Conservation (phyloP, 2,888 invertebrate species). For the Drosophila setosimentum region DNA sequence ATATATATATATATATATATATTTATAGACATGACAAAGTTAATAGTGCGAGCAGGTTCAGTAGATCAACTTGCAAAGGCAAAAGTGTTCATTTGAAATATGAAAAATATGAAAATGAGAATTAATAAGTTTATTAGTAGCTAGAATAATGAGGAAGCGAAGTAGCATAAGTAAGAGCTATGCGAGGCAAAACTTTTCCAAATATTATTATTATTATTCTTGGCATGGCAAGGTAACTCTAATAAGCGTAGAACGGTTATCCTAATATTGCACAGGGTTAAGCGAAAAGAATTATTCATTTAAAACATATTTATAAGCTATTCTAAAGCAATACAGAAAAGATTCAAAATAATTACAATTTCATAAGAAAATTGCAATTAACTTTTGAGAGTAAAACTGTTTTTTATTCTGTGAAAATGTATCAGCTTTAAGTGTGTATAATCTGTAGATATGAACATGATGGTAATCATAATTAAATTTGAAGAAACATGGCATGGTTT, state of each 20-base stretch:
- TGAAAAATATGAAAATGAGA: background rate
- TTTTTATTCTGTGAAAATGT: background rate
- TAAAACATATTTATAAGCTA: background rate
- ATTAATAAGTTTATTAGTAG: background rate
- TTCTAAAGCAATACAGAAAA: accelerated
- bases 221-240: background rate
- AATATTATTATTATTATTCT: background rate
- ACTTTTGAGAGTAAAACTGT: too few species aligned
- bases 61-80: background rate
- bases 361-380: too few species aligned
- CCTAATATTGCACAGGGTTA: background rate
- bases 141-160: background rate
- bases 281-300: background rate
- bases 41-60: background rate
- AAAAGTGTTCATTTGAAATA: background rate
- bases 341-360: background rate
- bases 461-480: background rate
- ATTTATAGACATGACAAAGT: background rate
- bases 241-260: background rate
- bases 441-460: background rate
- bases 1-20: background rate
- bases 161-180: background rate
- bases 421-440: background rate
- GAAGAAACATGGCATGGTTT: background rate
- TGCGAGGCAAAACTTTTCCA: background rate